These are phyloP conservation scores for Tychaedon coryphoeus DNA, from an alignment of 2,113 vertebrate species.

Conservation along the genomic window DNA sequence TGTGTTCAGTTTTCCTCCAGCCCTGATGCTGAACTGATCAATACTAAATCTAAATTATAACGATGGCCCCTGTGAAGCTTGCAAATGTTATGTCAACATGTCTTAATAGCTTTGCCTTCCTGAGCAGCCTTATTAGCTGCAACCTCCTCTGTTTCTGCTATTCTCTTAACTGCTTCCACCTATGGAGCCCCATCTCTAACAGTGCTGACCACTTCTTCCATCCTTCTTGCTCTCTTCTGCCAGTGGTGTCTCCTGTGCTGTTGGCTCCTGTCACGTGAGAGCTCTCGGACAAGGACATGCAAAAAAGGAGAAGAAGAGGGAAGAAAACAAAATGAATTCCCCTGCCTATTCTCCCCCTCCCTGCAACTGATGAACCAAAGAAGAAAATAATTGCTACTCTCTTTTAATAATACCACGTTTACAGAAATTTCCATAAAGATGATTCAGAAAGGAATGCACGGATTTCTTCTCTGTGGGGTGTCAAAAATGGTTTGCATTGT, in stretches of 20 bases:
- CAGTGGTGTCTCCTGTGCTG: background rate
- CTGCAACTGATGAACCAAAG: constrained; percentile 76
- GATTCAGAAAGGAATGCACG: constrained; percentile 69
- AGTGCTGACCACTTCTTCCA: background rate
- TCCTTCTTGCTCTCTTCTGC: constrained; percentile 22
- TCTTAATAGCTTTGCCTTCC: constrained; percentile 73
- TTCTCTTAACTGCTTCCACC: constrained; percentile 54
- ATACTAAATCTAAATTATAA: constrained; percentile 79
- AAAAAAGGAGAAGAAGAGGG: constrained; percentile 14
- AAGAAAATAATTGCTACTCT: constrained; percentile 78
- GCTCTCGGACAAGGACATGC: constrained; percentile 14
- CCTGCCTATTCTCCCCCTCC: constrained; percentile 10
- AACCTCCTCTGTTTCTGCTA: constrained; percentile 52
- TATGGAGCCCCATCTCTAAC: constrained; percentile 38
- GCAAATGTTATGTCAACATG: constrained; percentile 80
- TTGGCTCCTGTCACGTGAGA: background rate
- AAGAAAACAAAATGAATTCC: constrained; percentile 67
- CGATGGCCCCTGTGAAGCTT: constrained; percentile 69
- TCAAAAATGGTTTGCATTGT: constrained; percentile 72
- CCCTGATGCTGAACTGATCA: constrained; percentile 69
- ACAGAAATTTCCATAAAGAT: constrained; percentile 80
- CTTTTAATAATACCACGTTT: constrained; percentile 76
- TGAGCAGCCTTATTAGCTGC: constrained; percentile 63
- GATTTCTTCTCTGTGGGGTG: constrained; percentile 74
- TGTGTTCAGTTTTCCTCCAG: constrained; percentile 67